Conservation (phyloP, 2,113 vertebrate genomes). For the Sarotherodon lohbergeri region DNA sequence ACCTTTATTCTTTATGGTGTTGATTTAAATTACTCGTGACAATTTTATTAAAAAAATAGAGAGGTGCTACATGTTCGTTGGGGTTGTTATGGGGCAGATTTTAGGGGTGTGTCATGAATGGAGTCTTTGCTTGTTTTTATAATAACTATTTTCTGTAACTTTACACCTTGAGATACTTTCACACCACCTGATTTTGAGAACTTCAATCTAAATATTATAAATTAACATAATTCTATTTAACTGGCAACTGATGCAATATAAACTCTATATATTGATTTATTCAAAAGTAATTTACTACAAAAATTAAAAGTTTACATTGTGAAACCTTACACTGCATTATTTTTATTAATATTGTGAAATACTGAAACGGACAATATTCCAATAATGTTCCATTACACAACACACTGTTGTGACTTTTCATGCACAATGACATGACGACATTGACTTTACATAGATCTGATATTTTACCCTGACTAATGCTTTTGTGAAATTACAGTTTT, state of each 20-base stretch:
- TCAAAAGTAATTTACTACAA: not conserved
- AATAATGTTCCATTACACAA: not conserved
- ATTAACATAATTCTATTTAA: not conserved
- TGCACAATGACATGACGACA: rapidly evolving
- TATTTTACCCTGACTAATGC: not conserved
- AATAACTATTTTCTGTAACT: not conserved
- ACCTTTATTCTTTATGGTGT: not conserved
- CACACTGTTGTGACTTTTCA: not conserved
- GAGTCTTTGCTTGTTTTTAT: not conserved
- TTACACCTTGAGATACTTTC: not conserved
- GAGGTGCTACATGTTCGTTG: rapidly evolving
- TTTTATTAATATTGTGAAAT: not conserved
- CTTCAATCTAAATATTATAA: not conserved
- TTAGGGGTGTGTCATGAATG: not conserved
- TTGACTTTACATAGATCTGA: not conserved
- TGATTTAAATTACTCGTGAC: not conserved
- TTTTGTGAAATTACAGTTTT: not conserved
- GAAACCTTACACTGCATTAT: not conserved
- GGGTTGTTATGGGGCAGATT: no score
- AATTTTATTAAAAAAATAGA: rapidly evolving
- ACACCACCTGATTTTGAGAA: not conserved
- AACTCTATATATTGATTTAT: not conserved
- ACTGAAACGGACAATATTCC: rapidly evolving
- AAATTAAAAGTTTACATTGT: rapidly evolving
- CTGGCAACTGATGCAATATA: not conserved